Conservation (phyloP, 2,797 vertebrate genomes). For the Semotilus atromaculatus region DNA sequence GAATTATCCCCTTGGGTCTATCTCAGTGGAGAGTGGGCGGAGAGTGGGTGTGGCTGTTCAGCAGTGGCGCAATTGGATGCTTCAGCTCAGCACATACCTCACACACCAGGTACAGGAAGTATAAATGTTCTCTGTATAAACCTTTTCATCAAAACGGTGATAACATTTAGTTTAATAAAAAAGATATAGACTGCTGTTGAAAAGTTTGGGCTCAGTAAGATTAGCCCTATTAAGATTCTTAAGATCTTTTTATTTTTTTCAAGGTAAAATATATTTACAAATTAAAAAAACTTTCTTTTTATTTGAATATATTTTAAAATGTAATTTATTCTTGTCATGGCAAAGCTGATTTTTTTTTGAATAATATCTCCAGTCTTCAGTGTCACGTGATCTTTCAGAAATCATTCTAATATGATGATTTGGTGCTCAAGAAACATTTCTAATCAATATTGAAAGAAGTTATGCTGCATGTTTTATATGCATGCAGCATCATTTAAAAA, state of each 20-base stretch:
- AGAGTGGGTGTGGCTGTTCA: constrained; percentile 95
- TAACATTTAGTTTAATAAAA: not conserved
- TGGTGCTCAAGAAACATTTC: not conserved
- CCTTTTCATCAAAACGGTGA: not conserved
- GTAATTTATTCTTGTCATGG: not conserved
- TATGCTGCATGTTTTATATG: not conserved
- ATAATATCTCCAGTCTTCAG: not conserved
- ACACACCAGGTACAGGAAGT: constrained; percentile 81
- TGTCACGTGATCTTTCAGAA: no score
- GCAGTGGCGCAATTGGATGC: constrained; percentile 99
- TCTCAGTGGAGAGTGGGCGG: constrained; percentile 93
- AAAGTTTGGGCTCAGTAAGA: not conserved
- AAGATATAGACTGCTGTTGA: not conserved
- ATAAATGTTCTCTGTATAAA: not conserved
- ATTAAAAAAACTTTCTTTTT: no score
- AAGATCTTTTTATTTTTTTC: no score
- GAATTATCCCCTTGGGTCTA: constrained; percentile 93
- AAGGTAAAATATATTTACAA: no score
- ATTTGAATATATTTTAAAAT: not conserved
- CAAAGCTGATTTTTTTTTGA: not conserved
- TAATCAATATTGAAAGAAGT: not conserved
- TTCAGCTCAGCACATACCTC: constrained; percentile 97
- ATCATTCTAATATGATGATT: not conserved
- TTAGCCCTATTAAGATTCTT: no score
- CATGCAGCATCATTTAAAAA: not conserved